These are phyloP conservation scores for Protosalanx chinensis DNA, from an alignment of 2,797 vertebrate genomes.

Conservation along the genomic window DNA sequence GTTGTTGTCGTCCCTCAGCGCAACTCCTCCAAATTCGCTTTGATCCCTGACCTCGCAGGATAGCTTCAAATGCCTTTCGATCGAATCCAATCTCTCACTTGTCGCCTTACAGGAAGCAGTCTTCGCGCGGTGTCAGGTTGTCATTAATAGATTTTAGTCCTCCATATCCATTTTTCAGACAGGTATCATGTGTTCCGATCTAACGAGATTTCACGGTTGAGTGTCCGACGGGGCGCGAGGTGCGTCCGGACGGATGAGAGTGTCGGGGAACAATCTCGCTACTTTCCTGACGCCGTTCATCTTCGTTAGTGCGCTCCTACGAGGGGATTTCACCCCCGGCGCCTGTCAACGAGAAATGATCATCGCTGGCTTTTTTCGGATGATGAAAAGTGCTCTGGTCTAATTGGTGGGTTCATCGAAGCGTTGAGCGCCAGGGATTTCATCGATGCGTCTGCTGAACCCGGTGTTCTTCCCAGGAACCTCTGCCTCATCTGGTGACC, in stretches of 20 bases:
- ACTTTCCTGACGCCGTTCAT: constrained; percentile 16
- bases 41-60: too few relatives aligned
- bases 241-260: constrained; percentile 20
- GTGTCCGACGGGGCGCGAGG: background rate
- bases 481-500: too few relatives aligned
- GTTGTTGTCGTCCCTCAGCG: too few relatives aligned
- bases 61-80: too few relatives aligned
- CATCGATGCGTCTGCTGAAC: too few relatives aligned
- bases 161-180: background rate
- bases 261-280: constrained; percentile 18
- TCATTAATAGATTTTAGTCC: background rate
- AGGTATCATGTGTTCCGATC: background rate
- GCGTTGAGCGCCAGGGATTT: background rate
- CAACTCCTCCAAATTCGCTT: too few relatives aligned
- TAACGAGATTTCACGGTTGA: background rate
- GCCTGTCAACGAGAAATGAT: constrained; percentile 22
- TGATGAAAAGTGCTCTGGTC: constrained; percentile 15
- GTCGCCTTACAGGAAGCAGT: too few relatives aligned
- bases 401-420: constrained; percentile 12
- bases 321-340: constrained; percentile 25
- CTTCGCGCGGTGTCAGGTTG: background rate
- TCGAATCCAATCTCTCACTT: too few relatives aligned
- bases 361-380: constrained; percentile 24
- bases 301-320: constrained; percentile 27
- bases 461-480: too few relatives aligned